Conservation (phyloP, 2,888 invertebrate species). For the Folsomia candida region DNA sequence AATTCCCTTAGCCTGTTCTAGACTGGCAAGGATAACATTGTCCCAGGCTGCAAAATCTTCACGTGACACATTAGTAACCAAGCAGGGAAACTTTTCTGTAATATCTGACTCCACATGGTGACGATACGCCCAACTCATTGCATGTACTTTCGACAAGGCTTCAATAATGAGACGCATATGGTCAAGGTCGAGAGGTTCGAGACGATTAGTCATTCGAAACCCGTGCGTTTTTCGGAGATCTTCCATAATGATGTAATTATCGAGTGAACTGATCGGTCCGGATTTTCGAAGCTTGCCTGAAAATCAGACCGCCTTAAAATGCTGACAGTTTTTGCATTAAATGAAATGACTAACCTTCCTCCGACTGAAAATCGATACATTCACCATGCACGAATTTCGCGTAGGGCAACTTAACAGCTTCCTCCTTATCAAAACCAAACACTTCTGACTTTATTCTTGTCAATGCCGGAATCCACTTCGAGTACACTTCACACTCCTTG, state of each 20-base stretch:
- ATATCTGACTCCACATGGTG: not conserved
- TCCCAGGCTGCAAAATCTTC: not conserved
- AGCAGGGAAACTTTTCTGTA: not conserved
- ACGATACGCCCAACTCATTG: not conserved
- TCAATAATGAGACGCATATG: not conserved
- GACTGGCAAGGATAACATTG: not conserved
- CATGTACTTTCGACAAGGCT: not conserved
- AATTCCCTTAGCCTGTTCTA: not conserved
- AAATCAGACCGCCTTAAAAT: too few species aligned
- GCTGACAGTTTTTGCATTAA: too few species aligned
- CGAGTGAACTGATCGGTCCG: not conserved
- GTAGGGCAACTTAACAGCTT: not conserved
- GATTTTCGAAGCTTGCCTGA: too few species aligned
- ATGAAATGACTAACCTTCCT: not conserved
- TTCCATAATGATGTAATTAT: conserved; percentile 7
- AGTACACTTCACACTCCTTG: conserved; percentile 19
- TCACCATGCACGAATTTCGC: conserved; percentile 2
- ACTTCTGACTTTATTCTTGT: conserved; percentile 18
- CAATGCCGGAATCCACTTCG: conserved; percentile 23
- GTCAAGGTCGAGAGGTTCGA: not conserved
- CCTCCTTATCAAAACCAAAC: too few species aligned
- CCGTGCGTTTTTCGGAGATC: conserved; percentile 2
- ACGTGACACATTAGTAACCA: not conserved
- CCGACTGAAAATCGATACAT: conserved; percentile 3
- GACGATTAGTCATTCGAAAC: not conserved